Evolutionary conservation across 1,140 invertebrate species (phyloP).

Genomic region (Cyclargus thomasi): DNA sequence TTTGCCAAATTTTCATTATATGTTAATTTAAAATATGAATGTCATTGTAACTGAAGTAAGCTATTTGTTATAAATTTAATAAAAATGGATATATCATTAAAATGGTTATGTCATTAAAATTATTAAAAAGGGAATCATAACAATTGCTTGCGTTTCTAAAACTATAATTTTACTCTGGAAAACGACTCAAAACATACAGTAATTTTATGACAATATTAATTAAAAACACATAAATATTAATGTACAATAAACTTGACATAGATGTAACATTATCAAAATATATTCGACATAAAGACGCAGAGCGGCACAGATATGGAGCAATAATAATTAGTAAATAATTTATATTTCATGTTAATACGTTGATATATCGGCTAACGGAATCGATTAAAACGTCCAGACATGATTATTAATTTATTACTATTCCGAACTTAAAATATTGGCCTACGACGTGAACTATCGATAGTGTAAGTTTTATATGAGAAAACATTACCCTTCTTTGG

Average conservation of each 20-base stretch:
- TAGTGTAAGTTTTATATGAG: background rate
- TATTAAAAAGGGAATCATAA: background rate
- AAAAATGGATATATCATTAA: no score
- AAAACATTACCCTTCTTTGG: no score
- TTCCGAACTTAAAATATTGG: background rate
- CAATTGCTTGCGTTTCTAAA: background rate
- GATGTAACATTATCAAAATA: background rate
- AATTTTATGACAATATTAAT: background rate
- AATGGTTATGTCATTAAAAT: no score
- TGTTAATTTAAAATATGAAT: no score
- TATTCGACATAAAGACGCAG: background rate
- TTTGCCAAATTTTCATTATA: no score
- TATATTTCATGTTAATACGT: background rate
- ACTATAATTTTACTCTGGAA: background rate
- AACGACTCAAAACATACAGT: background rate
- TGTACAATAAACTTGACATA: background rate
- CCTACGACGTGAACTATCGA: background rate
- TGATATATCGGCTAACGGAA: background rate
- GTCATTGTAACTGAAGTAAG: no score
- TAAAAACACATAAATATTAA: background rate
- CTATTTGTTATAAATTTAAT: no score
- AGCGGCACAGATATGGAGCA: background rate
- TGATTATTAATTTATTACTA: background rate
- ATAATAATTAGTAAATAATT: slow-evolving; percentile 4
- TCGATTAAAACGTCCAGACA: background rate